A percentile compares a stretch with the other conserved stretches of the same genome.
Conservation (phyloP, 2,113 vertebrate genomes). For the Percopsis transmontana region DNA sequence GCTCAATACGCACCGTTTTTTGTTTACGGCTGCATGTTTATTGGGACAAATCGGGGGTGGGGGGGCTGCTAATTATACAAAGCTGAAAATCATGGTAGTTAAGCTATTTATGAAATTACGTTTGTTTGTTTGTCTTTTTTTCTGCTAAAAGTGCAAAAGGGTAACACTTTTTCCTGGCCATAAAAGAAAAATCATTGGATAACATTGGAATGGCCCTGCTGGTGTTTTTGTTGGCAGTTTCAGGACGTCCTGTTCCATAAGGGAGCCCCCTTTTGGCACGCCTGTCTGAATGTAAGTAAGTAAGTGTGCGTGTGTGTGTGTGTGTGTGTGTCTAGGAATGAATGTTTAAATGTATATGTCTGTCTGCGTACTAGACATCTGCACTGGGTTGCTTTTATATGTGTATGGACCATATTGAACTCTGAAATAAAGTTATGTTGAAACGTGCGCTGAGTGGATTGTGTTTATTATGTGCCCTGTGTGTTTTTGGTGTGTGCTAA, state of each 20-base stretch:
- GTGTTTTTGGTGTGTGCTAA: slow-evolving; percentile 38
- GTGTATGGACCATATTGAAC: slow-evolving; percentile 33
- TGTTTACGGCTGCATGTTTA: slow-evolving; percentile 47
- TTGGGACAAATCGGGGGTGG: slow-evolving; percentile 38
- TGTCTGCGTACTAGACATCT: slow-evolving; percentile 34
- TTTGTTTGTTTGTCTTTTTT: slow-evolving; percentile 4
- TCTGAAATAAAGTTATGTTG: slow-evolving; percentile 64
- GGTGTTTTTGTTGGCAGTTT: slow-evolving; percentile 72
- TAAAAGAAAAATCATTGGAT: slow-evolving; percentile 63
- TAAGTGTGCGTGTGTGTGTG: slow-evolving; percentile 33
- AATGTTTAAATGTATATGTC: slow-evolving; percentile 13
- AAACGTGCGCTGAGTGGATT: slow-evolving; percentile 31
- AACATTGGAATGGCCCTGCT: slow-evolving; percentile 63
- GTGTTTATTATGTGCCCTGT: slow-evolving; percentile 50
- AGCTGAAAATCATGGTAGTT: slow-evolving; percentile 47
- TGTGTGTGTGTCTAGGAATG: slow-evolving; percentile 11
- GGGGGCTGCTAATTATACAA: slow-evolving; percentile 48
- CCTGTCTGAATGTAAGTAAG: slow-evolving; percentile 7
- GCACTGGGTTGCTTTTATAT: slow-evolving; percentile 44
- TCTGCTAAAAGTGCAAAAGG: slow-evolving; percentile 32
- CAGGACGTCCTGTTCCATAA: slow-evolving; percentile 74
- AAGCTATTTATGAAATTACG: slow-evolving; percentile 2
- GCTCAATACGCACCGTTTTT: slow-evolving; percentile 45
- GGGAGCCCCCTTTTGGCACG: slow-evolving; percentile 67
- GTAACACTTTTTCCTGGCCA: slow-evolving; percentile 49